Percentiles rank a stretch among this genome's conserved stretches.
phyloP scores from a whole-genome alignment of 2,888 invertebrate species.

The Caradrina clavipalpis region DNA sequence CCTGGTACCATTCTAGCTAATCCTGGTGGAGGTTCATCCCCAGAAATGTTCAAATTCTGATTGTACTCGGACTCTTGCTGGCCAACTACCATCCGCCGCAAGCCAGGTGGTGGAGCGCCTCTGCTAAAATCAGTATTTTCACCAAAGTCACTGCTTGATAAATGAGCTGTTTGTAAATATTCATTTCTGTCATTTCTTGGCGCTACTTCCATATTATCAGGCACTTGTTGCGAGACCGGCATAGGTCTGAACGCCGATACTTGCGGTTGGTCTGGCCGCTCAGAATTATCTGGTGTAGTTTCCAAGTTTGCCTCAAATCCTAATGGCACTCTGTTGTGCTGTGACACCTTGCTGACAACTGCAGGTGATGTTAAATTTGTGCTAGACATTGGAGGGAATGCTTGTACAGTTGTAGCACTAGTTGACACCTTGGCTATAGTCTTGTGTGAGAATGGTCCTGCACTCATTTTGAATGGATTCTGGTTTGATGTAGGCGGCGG shows the following conservation, averaged over 20 bases:
- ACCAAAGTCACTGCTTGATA: conserved; percentile 91
- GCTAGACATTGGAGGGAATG: conserved; percentile 76
- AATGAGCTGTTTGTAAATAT: conserved; percentile 94
- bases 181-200: conserved; percentile 94
- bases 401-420: conserved; percentile 68
- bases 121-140: conserved; percentile 85
- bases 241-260: conserved; percentile 72
- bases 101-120: conserved; percentile 91
- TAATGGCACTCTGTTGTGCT: conserved; percentile 78
- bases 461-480: conserved; percentile 85
- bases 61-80: conserved; percentile 91
- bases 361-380: conserved; percentile 80
- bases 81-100: conserved; percentile 93
- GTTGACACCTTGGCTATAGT: conserved; percentile 72
- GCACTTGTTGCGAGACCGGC: conserved; percentile 77
- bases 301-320: conserved; percentile 92
- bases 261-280: conserved; percentile 91
- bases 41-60: conserved; percentile 77
- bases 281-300: conserved; percentile 93
- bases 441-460: conserved; percentile 88
- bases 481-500: conserved; percentile 73
- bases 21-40: conserved; percentile 89
- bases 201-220: conserved; percentile 92
- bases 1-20: conserved; percentile 90
- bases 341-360: conserved; percentile 78